These are phyloP conservation scores for Drosophila helvetica DNA, from an alignment of 2,888 invertebrate genomes.

Conservation along the genomic window DNA sequence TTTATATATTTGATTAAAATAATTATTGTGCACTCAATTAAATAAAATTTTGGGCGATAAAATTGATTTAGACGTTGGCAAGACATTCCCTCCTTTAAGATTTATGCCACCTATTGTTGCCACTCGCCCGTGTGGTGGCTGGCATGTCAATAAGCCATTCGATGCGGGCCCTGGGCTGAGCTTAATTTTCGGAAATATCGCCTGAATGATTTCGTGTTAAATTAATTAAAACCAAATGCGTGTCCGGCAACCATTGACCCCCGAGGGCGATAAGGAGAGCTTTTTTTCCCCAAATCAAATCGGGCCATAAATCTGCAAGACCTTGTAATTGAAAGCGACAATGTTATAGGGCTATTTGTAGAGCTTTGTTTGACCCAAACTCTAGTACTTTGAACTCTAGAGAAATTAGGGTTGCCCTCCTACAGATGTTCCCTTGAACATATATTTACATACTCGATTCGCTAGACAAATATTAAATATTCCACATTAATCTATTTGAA, in stretches of 20 bases:
- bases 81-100: not conserved
- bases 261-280: slow-evolving; percentile 45
- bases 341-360: slow-evolving; percentile 23
- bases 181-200: slow-evolving; percentile 65
- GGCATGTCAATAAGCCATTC: slow-evolving; percentile 74
- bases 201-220: slow-evolving; percentile 78
- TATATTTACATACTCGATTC: not conserved
- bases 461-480: not conserved
- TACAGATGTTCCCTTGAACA: too few relatives aligned
- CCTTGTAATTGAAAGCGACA: slow-evolving; percentile 56
- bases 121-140: slow-evolving; percentile 11
- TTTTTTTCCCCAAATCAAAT: slow-evolving; percentile 40
- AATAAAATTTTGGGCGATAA: not conserved
- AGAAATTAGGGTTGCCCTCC: not conserved
- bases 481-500: not conserved
- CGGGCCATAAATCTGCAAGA: slow-evolving; percentile 62
- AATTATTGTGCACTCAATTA: slow-evolving; percentile 3
- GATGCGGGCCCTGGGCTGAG: slow-evolving; percentile 48
- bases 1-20: not conserved
- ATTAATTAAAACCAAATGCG: slow-evolving; percentile 75
- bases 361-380: not conserved
- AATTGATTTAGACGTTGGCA: not conserved
- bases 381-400: not conserved
- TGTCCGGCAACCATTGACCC: slow-evolving; percentile 66
- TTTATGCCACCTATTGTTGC: slow-evolving; percentile 18